Percentiles rank a stretch among this genome's conserved stretches.
Evolutionary conservation across 2,888 invertebrate species (phyloP).

Genomic region (Andrena bicolor): DNA sequence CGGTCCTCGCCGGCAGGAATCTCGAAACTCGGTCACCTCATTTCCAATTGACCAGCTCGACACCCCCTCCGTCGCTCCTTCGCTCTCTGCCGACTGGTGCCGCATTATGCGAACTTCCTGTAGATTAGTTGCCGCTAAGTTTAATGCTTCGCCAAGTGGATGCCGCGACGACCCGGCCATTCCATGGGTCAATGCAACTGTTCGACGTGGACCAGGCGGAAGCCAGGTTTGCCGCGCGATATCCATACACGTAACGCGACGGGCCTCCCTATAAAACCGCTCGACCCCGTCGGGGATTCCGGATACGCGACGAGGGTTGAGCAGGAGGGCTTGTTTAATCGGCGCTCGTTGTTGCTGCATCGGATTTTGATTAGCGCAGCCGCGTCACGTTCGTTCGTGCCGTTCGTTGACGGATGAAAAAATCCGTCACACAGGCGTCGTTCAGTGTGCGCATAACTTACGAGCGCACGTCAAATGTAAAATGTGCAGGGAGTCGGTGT

Average conservation of each 20-base stretch:
- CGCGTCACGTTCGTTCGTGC: conserved; percentile 66
- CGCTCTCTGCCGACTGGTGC: neutral
- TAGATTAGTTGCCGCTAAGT: conserved; percentile 63
- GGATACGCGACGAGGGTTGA: conserved; percentile 46
- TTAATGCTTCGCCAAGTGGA: conserved; percentile 59
- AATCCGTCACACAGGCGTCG: conserved; percentile 52
- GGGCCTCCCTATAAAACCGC: conserved; percentile 39
- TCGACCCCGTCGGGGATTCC: conserved; percentile 45
- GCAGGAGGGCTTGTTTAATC: conserved; percentile 66
- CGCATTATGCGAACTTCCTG: conserved; percentile 62
- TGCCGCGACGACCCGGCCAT: conserved; percentile 1
- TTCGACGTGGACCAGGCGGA: conserved; percentile 5
- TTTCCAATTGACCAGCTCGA: conserved; percentile 72
- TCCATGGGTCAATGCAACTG: neutral
- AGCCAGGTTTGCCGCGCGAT: conserved; percentile 10
- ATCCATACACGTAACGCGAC: conserved; percentile 28
- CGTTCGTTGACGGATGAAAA: conserved; percentile 67
- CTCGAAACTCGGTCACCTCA: conserved; percentile 73
- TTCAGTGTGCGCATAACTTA: conserved; percentile 44
- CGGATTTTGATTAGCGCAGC: conserved; percentile 72
- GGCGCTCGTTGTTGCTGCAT: conserved; percentile 69
- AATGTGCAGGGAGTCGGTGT: conserved; percentile 17
- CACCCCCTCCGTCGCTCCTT: neutral
- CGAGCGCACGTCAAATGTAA: conserved; percentile 23
- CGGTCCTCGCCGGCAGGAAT: conserved; percentile 23